Conservation (phyloP, 2,888 invertebrate genomes). For the Anagyrus pseudococci region DNA sequence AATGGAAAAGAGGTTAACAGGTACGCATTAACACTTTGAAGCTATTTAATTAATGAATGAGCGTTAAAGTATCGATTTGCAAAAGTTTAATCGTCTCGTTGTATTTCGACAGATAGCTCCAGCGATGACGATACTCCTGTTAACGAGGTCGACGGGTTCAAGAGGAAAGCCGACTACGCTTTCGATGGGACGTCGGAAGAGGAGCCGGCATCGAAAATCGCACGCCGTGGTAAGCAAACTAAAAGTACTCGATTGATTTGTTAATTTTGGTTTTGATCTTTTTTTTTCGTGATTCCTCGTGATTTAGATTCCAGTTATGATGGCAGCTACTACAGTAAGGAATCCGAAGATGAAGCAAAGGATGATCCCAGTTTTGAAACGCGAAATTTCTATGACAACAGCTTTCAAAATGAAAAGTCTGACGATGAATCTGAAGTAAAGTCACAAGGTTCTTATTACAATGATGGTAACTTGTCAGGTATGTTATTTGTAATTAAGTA, state of each 20-base stretch:
- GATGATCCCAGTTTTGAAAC: constrained; percentile 2
- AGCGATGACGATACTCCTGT: constrained; percentile 8
- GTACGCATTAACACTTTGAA: no score
- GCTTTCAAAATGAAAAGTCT: constrained; percentile 4
- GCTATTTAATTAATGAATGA: no score
- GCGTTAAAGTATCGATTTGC: no score
- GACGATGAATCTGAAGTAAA: constrained; percentile 20
- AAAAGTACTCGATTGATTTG: neutral
- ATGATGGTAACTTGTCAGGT: constrained; percentile 13
- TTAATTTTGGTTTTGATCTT: neutral
- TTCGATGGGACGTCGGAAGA: constrained; percentile 1
- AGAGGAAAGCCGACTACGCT: constrained; percentile 14
- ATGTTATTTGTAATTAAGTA: no score
- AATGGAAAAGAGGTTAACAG: no score
- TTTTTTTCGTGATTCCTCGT: neutral
- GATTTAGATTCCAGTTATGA: constrained; percentile 14
- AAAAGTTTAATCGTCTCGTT: neutral
- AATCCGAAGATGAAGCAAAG: constrained; percentile 13
- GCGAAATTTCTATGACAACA: constrained; percentile 18
- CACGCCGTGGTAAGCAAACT: constrained; percentile 5
- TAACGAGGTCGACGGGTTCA: neutral
- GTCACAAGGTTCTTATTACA: constrained; percentile 20
- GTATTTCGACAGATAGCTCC: constrained; percentile 19
- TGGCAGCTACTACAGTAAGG: constrained; percentile 16
- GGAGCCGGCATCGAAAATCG: constrained; percentile 1